These are phyloP conservation scores for Sisor rabdophorus DNA, from an alignment of 2,113 vertebrate species.

Conservation along the genomic window DNA sequence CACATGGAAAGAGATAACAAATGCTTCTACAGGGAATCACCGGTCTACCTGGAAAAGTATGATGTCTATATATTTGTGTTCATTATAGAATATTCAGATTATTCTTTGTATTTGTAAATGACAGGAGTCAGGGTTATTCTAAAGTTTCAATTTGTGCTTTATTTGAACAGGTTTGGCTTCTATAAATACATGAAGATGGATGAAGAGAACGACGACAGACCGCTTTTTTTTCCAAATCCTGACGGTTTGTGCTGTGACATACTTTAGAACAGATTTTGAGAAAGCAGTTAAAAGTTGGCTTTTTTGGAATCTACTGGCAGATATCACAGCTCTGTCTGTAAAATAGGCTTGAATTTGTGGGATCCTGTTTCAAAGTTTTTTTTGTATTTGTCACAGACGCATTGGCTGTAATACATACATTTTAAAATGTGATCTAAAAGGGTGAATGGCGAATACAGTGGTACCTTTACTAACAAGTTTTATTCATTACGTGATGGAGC, in stretches of 20 bases:
- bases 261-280: conserved; percentile 20
- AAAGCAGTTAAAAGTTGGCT: conserved; percentile 27
- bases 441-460: no score
- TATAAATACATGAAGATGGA: conserved; percentile 99
- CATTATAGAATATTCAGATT: not conserved
- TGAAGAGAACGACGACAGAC: conserved; percentile 82
- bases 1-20: conserved; percentile 98
- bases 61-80: conserved; percentile 16
- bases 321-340: conserved; percentile 15
- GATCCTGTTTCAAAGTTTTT: no score
- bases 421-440: no score
- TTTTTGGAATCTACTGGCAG: conserved; percentile 7
- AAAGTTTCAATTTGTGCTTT: conserved; percentile 8
- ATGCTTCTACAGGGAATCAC: conserved; percentile 96
- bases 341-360: conserved; percentile 11
- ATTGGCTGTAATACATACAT: no score
- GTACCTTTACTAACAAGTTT: no score
- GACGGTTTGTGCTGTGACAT: conserved; percentile 72
- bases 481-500: no score
- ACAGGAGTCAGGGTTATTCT: not conserved
- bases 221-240: conserved; percentile 86
- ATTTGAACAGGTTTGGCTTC: conserved; percentile 85
- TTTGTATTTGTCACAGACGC: no score
- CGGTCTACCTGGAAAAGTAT: conserved; percentile 92
- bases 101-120: not conserved